Base-by-base conservation (phyloP, 2,797 vertebrate species). In the Sebastes steindachneri region DNA sequence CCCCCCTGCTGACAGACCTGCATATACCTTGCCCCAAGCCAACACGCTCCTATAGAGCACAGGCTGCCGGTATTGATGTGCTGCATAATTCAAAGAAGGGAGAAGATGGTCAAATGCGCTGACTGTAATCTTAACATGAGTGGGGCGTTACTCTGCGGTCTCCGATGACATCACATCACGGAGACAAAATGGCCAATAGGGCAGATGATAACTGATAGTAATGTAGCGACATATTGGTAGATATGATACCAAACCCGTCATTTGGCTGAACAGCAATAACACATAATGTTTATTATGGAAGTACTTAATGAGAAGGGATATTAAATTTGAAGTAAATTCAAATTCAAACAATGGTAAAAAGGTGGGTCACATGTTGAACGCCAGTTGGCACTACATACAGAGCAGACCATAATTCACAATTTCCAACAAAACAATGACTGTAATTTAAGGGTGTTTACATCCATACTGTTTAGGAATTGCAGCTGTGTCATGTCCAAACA, bases 1-100 rank as follows among this genome's bases (percentile, higher is more conserved):
- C 62, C 71, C 66, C 67, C 51, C 64, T 57, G 74, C 71, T 76
- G 70, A 65, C 86, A 60, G 81, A 72, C 78, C 70, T 84, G 70
- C 67, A 84, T 72, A 84, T 51, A 84, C 51, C 73, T 85, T 65
- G 73, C 86, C 83, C 62, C 54, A 9, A 78, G 83, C 87, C 88
- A 92, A 95, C 63, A 68, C 7, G 21, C 74, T 87, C 63, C 69
- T 69, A 75, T 63, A 79, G 72, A 86, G 77, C 67, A 83, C 80
- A 78, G 65, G 57, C 73, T 78, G 71, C 41, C 19, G 68, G 62
- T 65, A 85, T 70, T 73, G 76, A 77, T 74, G 72, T 31, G 60
- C 62, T 91, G 82, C 85, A 93, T 92, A 85, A 92, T 88, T 90
- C 77, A 89, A 45, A 75, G 35, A 59, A 67, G 0, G 41, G 68